Evolutionary conservation across 1,140 invertebrate genomes (phyloP).

Genomic region (Anagrus nilaparvatae): DNA sequence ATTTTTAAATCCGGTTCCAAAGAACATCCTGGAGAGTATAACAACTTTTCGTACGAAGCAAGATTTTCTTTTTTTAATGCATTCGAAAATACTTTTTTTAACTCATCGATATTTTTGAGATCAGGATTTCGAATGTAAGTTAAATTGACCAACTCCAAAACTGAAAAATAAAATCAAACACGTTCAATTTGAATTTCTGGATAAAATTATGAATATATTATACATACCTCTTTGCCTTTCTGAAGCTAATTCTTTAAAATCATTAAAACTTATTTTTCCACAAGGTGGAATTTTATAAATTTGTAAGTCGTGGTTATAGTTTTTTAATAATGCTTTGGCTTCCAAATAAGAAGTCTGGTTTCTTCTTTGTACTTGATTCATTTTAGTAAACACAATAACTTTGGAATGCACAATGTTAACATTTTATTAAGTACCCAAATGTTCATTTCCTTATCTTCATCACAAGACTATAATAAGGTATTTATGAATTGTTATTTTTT

Average conservation of each 20-base stretch:
- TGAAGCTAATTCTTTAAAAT: conserved; percentile 79
- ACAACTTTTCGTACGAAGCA: conserved; percentile 50
- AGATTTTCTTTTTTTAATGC: conserved; percentile 62
- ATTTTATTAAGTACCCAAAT: too few species aligned
- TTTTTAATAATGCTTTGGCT: conserved; percentile 28
- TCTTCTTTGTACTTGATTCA: conserved; percentile 18
- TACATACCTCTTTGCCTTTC: conserved; percentile 64
- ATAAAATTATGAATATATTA: too few species aligned
- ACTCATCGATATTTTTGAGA: conserved; percentile 52
- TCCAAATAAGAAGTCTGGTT: conserved; percentile 20
- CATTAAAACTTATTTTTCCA: conserved; percentile 60
- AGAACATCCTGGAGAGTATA: conserved; percentile 37
- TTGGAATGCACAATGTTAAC: too few species aligned
- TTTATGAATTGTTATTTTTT: too few species aligned
- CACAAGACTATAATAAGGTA: too few species aligned
- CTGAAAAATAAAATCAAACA: conserved; percentile 22
- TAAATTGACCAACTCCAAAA: conserved; percentile 26
- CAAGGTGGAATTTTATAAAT: conserved; percentile 67
- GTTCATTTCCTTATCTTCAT: too few species aligned
- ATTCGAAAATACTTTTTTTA: conserved; percentile 54
- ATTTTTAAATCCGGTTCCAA: conserved; percentile 51
- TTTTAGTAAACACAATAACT: too few species aligned
- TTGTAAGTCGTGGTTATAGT: conserved; percentile 63
- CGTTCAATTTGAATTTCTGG: not conserved
- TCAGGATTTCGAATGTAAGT: conserved; percentile 21